Percentiles rank a stretch among this genome's conserved stretches.
Evolutionary conservation across 2,888 invertebrate genomes (phyloP).

Genomic region (Catocala fraxini): DNA sequence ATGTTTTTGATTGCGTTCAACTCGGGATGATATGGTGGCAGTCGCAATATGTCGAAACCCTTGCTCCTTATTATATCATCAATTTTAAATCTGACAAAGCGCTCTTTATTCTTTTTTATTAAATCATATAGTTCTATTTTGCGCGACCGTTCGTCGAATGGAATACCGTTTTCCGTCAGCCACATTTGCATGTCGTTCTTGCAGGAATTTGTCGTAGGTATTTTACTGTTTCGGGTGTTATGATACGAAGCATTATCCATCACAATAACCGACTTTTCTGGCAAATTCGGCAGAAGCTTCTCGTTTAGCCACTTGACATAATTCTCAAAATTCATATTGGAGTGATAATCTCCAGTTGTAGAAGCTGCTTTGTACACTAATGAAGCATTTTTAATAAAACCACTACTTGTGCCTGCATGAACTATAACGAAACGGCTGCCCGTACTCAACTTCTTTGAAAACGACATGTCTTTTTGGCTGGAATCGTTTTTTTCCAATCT

Average conservation of each 20-base stretch:
- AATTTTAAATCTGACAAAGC: slow-evolving; percentile 16
- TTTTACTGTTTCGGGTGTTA: slow-evolving; percentile 24
- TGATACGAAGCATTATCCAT: slow-evolving; percentile 36
- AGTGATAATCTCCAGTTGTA: slow-evolving; percentile 40
- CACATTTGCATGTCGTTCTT: slow-evolving; percentile 41
- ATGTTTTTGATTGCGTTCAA: no score
- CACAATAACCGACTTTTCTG: not conserved
- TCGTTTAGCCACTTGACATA: not conserved
- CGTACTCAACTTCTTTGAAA: no score
- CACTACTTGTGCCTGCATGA: slow-evolving; percentile 7
- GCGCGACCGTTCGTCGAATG: no score
- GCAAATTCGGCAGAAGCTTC: not conserved
- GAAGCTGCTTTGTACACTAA: slow-evolving; percentile 42
- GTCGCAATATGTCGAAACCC: no score
- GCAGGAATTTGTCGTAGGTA: slow-evolving; percentile 24
- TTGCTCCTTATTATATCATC: no score
- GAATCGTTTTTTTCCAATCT: slow-evolving; percentile 11
- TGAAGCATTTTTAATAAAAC: slow-evolving; percentile 45
- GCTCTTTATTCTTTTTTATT: slow-evolving; percentile 16
- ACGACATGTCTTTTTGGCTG: no score
- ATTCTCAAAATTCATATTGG: slow-evolving; percentile 4
- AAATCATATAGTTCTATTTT: no score
- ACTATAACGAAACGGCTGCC: not conserved
- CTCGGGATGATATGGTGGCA: no score
- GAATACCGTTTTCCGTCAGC: slow-evolving; percentile 29